phyloP scores from a whole-genome alignment of 2,113 vertebrate genomes.

The Malurus elegans region DNA sequence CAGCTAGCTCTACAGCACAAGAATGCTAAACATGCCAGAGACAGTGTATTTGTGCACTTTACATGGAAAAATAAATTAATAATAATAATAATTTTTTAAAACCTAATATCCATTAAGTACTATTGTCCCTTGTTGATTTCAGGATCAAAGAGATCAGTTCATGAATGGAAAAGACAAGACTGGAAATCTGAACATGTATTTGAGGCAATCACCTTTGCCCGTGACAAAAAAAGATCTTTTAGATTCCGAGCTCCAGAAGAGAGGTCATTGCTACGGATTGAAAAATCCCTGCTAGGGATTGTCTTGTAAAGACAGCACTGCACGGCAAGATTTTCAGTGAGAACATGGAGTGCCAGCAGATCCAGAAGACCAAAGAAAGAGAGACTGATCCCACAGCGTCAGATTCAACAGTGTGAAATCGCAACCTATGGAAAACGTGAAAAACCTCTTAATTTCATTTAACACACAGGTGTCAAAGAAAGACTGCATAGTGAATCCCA shows the following conservation, averaged over 20 bases:
- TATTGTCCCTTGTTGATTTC: neutral
- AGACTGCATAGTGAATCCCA: neutral
- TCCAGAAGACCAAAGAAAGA: neutral
- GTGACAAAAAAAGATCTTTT: neutral
- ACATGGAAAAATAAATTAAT: neutral
- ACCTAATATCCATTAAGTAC: neutral
- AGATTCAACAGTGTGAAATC: neutral
- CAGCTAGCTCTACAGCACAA: neutral
- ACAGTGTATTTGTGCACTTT: neutral
- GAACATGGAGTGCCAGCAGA: neutral
- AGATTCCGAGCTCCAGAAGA: neutral
- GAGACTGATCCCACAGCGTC: neutral
- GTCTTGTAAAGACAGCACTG: neutral
- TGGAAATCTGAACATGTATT: neutral
- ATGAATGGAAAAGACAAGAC: neutral
- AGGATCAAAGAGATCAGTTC: neutral
- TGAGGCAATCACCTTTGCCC: neutral
- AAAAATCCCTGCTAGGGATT: rapidly evolving
- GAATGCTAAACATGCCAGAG: neutral
- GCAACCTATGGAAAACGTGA: neutral
- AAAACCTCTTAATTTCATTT: neutral
- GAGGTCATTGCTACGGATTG: neutral
- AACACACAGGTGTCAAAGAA: neutral
- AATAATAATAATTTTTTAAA: neutral
- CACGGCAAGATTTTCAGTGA: neutral